A percentile compares a stretch with the other conserved stretches of the same genome.
phyloP scores from a whole-genome alignment of 1,140 invertebrate genomes.

The Pogonus chalceus region DNA sequence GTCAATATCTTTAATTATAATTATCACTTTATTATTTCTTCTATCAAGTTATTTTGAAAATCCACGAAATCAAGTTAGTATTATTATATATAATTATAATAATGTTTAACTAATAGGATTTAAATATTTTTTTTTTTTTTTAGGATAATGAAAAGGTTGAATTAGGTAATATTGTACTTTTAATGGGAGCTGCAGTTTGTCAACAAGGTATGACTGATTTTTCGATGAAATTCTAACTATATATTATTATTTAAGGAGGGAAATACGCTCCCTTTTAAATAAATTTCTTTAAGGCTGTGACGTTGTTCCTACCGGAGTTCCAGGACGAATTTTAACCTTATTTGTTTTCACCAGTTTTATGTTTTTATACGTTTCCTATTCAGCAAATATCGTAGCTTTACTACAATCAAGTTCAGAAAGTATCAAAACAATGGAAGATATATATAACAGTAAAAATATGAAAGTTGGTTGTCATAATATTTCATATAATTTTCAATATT shows the following conservation, averaged over 20 bases:
- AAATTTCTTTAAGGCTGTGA: slow-evolving; percentile 1
- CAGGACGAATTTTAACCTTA: slow-evolving; percentile 27
- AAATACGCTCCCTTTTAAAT: no score
- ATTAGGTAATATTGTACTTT: not conserved
- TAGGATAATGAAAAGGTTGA: not conserved
- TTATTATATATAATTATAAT: not conserved
- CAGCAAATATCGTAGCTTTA: slow-evolving; percentile 35
- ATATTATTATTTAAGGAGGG: no score
- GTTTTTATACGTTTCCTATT: slow-evolving; percentile 32
- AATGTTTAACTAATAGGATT: not conserved
- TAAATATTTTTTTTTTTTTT: not conserved
- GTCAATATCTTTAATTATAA: not conserved
- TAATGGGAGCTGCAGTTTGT: not conserved
- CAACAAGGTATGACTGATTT: not conserved
- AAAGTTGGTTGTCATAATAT: slow-evolving; percentile 28
- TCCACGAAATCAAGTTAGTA: not conserved
- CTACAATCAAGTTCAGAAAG: slow-evolving; percentile 38
- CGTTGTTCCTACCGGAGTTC: not conserved
- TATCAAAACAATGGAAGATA: slow-evolving; percentile 34
- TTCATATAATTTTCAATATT: slow-evolving; percentile 32
- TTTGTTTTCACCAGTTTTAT: slow-evolving; percentile 25
- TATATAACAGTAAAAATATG: slow-evolving; percentile 33
- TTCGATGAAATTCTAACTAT: not conserved
- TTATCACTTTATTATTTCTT: not conserved
- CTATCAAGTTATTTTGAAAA: not conserved